These are phyloP conservation scores for Drosophila oshimai DNA, from an alignment of 1,140 invertebrate species.

Conservation along the genomic window DNA sequence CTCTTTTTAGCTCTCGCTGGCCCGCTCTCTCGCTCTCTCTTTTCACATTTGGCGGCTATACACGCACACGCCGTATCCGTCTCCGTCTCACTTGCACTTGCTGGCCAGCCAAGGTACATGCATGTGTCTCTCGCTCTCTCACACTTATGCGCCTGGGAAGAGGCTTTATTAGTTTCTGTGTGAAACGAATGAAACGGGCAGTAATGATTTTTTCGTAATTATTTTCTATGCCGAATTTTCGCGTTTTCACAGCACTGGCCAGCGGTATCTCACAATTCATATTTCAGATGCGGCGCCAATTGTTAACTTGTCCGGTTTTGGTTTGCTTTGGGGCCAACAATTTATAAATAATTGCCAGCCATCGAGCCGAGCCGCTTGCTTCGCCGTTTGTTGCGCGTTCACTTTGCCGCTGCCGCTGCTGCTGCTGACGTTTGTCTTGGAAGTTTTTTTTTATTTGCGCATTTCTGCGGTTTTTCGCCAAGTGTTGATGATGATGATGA, in stretches of 20 bases:
- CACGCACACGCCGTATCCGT: constrained; percentile 64
- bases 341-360: constrained; percentile 49
- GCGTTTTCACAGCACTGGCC: constrained; percentile 40
- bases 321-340: constrained; percentile 9
- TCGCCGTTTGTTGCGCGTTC: constrained; percentile 36
- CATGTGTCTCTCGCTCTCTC: constrained; percentile 52
- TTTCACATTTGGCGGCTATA: constrained; percentile 69
- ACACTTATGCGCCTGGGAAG: constrained; percentile 47
- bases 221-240: constrained; percentile 55
- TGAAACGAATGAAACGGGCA: constrained; percentile 53
- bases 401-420: constrained; percentile 26
- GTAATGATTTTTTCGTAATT: constrained; percentile 69
- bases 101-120: constrained; percentile 11
- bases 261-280: constrained; percentile 25
- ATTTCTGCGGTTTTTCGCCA: constrained; percentile 60
- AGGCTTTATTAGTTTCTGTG: constrained; percentile 70
- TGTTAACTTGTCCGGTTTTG: constrained; percentile 25
- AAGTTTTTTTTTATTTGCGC: constrained; percentile 32
- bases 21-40: constrained; percentile 26
- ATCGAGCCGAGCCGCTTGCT: constrained; percentile 11
- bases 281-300: constrained; percentile 25
- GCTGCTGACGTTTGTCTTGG: constrained; percentile 57
- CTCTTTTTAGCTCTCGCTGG: constrained; percentile 28
- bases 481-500: constrained; percentile 44
- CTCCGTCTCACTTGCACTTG: constrained; percentile 71